These are phyloP conservation scores for Ateles fusciceps DNA, from an alignment of 2,797 vertebrate species.

Conservation along the genomic window DNA sequence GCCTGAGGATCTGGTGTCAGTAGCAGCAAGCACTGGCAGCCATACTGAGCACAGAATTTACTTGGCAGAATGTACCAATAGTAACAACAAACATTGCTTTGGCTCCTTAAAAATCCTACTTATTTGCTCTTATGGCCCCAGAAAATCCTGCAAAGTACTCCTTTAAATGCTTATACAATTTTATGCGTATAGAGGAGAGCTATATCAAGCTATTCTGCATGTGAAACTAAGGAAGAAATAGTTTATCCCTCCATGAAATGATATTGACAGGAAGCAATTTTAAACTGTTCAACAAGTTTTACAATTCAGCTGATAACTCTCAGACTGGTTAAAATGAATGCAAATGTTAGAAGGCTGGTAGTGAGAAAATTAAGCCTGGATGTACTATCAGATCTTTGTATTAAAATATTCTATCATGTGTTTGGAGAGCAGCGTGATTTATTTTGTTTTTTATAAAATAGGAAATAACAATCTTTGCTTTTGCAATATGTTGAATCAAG, in stretches of 20 bases:
- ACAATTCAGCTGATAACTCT: background rate
- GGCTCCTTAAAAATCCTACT: slow-evolving; percentile 14
- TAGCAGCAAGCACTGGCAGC: background rate
- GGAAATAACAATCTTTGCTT: background rate
- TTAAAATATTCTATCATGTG: background rate
- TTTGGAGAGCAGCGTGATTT: background rate
- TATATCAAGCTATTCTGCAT: background rate
- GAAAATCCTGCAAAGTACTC: slow-evolving; percentile 2
- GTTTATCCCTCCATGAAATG: slow-evolving; percentile 42
- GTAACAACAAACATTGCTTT: slow-evolving; percentile 9
- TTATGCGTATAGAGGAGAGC: slow-evolving; percentile 48
- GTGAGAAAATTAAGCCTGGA: background rate
- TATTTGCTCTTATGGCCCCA: slow-evolving; percentile 51
- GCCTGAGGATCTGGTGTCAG: background rate
- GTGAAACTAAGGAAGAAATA: slow-evolving; percentile 36
- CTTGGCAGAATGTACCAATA: background rate
- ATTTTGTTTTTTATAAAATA: background rate
- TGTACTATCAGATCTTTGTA: background rate
- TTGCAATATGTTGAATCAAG: background rate
- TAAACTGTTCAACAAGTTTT: background rate
- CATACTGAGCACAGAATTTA: background rate
- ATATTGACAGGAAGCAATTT: slow-evolving; percentile 11
- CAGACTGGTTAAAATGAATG: background rate
- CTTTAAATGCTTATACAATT: slow-evolving; percentile 41
- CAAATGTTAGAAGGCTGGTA: background rate